phyloP scores from a whole-genome alignment of 2,888 invertebrate species.

The Caenorhabditis macrosperma region DNA sequence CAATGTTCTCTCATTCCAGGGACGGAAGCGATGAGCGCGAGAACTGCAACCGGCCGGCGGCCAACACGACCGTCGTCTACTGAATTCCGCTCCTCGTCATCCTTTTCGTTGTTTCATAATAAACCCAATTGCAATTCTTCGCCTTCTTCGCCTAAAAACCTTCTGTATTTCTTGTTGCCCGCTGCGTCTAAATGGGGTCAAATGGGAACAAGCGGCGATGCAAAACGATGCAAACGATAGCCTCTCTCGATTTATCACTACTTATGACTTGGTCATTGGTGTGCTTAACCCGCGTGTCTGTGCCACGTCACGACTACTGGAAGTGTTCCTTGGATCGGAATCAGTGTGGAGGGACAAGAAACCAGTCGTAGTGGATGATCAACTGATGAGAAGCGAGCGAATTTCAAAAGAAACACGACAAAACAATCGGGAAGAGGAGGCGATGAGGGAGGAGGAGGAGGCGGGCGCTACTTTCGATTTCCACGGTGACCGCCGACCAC shows the following conservation, averaged over 20 bases:
- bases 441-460: slow-evolving; percentile 1
- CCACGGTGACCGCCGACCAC: slow-evolving; percentile 40
- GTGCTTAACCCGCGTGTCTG: too few relatives aligned
- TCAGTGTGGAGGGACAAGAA: background rate
- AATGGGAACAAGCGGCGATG: slow-evolving; percentile 8
- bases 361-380: slow-evolving; percentile 33
- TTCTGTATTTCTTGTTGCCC: slow-evolving; percentile 35
- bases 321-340: too few relatives aligned
- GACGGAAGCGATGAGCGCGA: slow-evolving; percentile 67
- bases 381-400: slow-evolving; percentile 24
- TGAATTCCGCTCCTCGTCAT: background rate
- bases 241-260: slow-evolving; percentile 34
- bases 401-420: slow-evolving; percentile 44
- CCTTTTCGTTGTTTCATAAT: slow-evolving; percentile 41
- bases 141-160: slow-evolving; percentile 41
- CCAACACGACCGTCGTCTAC: slow-evolving; percentile 45
- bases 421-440: slow-evolving; percentile 32
- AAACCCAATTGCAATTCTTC: slow-evolving; percentile 43
- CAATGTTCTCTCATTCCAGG: slow-evolving; percentile 21
- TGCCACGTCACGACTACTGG: slow-evolving; percentile 29
- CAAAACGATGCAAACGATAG: slow-evolving; percentile 13
- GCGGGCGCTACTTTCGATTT: slow-evolving; percentile 47
- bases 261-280: slow-evolving; percentile 25
- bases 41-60: slow-evolving; percentile 41
- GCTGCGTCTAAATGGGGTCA: slow-evolving; percentile 50